A percentile compares a stretch with the other conserved stretches of the same genome.
These are phyloP conservation scores for Drosophila prosaltans DNA, from an alignment of 1,140 invertebrate genomes.

Conservation along the genomic window DNA sequence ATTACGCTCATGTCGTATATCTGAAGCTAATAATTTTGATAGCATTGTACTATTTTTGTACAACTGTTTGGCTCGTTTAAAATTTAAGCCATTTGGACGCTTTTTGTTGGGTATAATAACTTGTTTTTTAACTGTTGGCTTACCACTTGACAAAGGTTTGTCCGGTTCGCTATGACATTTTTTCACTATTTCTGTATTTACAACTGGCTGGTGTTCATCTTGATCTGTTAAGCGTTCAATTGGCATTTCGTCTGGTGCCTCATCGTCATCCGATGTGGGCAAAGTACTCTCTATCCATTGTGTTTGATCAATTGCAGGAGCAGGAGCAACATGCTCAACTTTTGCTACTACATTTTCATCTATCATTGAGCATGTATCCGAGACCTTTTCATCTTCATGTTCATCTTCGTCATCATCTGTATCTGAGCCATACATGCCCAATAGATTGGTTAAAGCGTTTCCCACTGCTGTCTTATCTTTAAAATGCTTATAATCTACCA, in stretches of 20 bases:
- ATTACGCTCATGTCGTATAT: slow-evolving; percentile 89
- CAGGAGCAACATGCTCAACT: not conserved
- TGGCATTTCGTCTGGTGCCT: slow-evolving; percentile 69
- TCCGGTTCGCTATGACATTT: not conserved
- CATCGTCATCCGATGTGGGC: slow-evolving; percentile 42
- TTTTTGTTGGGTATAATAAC: slow-evolving; percentile 20
- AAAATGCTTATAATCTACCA: slow-evolving; percentile 64
- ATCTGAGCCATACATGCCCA: slow-evolving; percentile 76
- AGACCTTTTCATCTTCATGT: not conserved
- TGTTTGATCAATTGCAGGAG: not conserved
- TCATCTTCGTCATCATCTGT: slow-evolving; percentile 53
- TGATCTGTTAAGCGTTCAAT: slow-evolving; percentile 36
- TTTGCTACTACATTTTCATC: not conserved
- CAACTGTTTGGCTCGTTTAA: slow-evolving; percentile 72
- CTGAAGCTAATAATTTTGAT: slow-evolving; percentile 86
- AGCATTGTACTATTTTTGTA: slow-evolving; percentile 84
- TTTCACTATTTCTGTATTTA: not conserved
- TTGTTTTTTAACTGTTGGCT: not conserved
- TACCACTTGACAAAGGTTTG: not conserved
- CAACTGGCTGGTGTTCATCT: slow-evolving; percentile 15
- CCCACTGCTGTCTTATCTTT: slow-evolving; percentile 27
- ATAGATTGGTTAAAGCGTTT: slow-evolving; percentile 50
- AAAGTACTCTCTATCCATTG: not conserved
- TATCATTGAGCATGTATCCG: not conserved
- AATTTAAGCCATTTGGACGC: slow-evolving; percentile 67